Evolutionary conservation across 1,140 invertebrate species (phyloP), one percentile per base, ranked within the genome.

Genomic region (Scaptodrosophila lebanonensis): DNA sequence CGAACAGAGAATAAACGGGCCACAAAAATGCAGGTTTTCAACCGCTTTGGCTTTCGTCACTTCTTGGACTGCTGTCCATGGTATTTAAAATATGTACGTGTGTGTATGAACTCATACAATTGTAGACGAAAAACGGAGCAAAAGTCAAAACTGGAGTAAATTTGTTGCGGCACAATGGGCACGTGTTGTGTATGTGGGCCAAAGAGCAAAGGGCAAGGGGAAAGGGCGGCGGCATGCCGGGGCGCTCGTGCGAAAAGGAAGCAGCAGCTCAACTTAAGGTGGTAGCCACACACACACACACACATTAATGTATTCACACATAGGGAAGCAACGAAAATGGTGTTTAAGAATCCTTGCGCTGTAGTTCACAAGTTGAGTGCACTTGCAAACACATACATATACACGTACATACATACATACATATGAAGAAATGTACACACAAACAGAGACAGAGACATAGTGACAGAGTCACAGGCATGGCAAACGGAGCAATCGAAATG

Each of bases 401-500:
- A n/a, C 11, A 43, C 20, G 62, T n/a, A 29, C 38, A 15, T 8
- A n/a, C 18, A 3, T 11, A 3, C 1, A 35, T 22, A 36, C 8
- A 25, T 6, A 9, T 38, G 9, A 11, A 15, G 12, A n/a, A 9
- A 51, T 4, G 13, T 3, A 15, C 27, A 6, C 15, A 13, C 39
- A 45, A 18, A 51, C 18, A 30, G 27, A 48, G n/a, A n/a, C 11
- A 20, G 22, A 53, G 8, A 25, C 22, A 4, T 25, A 25, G 22
- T 8, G 22, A 25, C 22, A 8, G 3, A 25, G 3, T 3, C 22
- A 25, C 22, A 25, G 22, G 13, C 11, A 2, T 2, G 5, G 35
- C 35, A 60, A 68, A 70, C 66, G 67, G 56, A 82, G 75, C 69
- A 82, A 82, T 83, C 66, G 75, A 83, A 79, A 69, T 82, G 66